Evolutionary conservation across 1,140 invertebrate genomes (phyloP).

Genomic region (Scaptomyza montana): DNA sequence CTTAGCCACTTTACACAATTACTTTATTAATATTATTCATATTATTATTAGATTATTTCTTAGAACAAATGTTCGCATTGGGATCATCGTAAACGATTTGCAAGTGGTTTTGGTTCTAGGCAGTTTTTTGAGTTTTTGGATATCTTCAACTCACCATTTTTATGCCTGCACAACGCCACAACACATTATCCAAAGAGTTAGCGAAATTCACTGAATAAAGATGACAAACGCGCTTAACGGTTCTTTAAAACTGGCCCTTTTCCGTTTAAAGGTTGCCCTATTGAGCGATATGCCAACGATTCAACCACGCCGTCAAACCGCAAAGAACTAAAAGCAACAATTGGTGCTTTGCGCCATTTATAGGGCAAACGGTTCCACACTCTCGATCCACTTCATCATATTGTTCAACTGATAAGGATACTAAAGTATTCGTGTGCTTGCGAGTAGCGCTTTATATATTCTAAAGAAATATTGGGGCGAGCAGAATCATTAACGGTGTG

Average conservation of each 20-base stretch:
- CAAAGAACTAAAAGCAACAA: constrained; percentile 69
- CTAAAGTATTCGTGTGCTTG: not conserved
- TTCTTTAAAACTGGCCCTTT: not conserved
- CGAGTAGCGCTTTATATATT: not conserved
- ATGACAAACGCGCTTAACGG: constrained; percentile 8
- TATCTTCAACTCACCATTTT: constrained; percentile 67
- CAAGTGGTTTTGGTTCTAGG: constrained; percentile 54
- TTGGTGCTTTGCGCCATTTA: constrained; percentile 67
- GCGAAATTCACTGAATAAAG: constrained; percentile 2
- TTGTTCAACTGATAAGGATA: constrained; percentile 69
- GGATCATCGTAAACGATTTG: constrained; percentile 28
- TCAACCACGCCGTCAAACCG: constrained; percentile 58
- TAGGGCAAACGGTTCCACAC: constrained; percentile 31
- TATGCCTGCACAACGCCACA: constrained; percentile 52
- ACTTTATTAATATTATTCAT: not conserved
- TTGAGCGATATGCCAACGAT: constrained; percentile 35
- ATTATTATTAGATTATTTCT: not conserved
- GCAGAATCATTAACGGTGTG: not conserved
- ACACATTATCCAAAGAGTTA: constrained; percentile 54
- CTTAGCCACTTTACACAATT: not conserved
- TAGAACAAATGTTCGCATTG: not conserved
- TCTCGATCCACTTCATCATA: constrained; percentile 8
- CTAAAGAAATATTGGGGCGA: not conserved
- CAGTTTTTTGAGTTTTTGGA: constrained; percentile 2
- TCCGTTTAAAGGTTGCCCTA: not conserved